Base-by-base conservation (phyloP, 2,113 vertebrate species). In the Xyliphius kryptos region DNA sequence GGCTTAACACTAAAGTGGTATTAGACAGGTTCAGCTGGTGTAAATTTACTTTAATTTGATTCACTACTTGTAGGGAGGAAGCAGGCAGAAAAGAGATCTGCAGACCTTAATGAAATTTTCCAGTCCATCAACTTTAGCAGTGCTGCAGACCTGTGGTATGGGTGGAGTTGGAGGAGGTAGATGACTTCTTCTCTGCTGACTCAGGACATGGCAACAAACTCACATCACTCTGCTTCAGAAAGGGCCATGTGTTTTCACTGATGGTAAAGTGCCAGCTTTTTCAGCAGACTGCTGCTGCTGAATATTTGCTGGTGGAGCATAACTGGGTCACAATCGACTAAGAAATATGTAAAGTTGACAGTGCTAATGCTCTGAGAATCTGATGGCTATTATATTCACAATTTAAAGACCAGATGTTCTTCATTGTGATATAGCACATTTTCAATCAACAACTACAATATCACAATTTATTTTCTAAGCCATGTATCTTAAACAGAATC, bases 91-190 rank as follows among this genome's bases (percentile, higher is more conserved):
- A 81, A 78, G 82, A 77, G 81, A 86, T 81, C 83, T 81, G 77
- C 69, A 84, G 81, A 76, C 80, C 83, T 82, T 82, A 87, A 82
- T 74, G 78, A 76, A 85, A 89, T 87, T 88, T 88, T 86, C 82
- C 85, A 85, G 82, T 68, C 81, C 83, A 87, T 87, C 81, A 83
- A 81, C 73, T 75, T 46, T 50, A 56, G 70, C 72, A 63, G 69
- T 71, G 40, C 69, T 77, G 74, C 61, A 70, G 76, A 72, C 77
- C 48, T 79, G 67, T 62, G 32, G 74, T 46, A 46, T 73, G 68
- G 64, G 77, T 61, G 71, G 56, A 77, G 80, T 76, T 75, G 70
- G 36, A 12, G 48, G 20, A 55, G 61, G 43, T 62, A 58, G 32
- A 20, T 52, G 43, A 12, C 51, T 61, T 20, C 55, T 56, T 53